Evolutionary conservation across 2,888 invertebrate genomes (phyloP), one percentile per base, ranked within the genome.

Genomic region (Pelosia muscerda): DNA sequence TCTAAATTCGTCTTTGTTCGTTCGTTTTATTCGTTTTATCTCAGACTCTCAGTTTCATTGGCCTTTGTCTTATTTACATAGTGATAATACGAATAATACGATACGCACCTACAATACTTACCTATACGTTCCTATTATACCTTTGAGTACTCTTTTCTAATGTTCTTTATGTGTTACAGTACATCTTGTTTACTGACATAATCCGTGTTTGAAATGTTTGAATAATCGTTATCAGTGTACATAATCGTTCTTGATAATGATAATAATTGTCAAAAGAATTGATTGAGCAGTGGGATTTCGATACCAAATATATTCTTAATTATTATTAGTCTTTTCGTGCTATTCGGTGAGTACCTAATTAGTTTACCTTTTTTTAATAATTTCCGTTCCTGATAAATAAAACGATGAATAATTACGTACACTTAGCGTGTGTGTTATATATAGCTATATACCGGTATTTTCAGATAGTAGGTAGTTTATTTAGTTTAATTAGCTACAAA

Each of bases 181-280:
- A 22, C 23, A 23, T 62, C n/a, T 49, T 61, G 22, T 42, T 28
- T 9, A 31, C 28, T n/a, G 28, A 63, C 22, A 34, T 79, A 76
- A 78, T 78, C 71, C 67, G 31, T 73, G 62, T 75, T 76, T 76
- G 68, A 72, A 65, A 26, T 73, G 62, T 75, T 76, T 76, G 68
- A 72, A 65, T 75, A 72, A 67, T 73, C 63, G 54, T 72, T 82
- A 81, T 78, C 82, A 75, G 72, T 73, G 66, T 23, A n/a, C n/a
- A n/a, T n/a, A 72, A 73, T 8, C 64, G 68, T n/a, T n/a, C n/a
- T n/a, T 66, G 78, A 78, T 77, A 72, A 78, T 69, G 73, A 68
- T 73, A 63, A 23, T 31, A 55, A 49, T 74, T 77, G 75, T 71
- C 68, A 73, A 70, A 56, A 59, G 68, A 72, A 72, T 76, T 76